Percentiles rank a stretch among this genome's conserved stretches.
These are phyloP conservation scores for Lophius piscatorius DNA, from an alignment of 2,113 vertebrate genomes.

Conservation along the genomic window DNA sequence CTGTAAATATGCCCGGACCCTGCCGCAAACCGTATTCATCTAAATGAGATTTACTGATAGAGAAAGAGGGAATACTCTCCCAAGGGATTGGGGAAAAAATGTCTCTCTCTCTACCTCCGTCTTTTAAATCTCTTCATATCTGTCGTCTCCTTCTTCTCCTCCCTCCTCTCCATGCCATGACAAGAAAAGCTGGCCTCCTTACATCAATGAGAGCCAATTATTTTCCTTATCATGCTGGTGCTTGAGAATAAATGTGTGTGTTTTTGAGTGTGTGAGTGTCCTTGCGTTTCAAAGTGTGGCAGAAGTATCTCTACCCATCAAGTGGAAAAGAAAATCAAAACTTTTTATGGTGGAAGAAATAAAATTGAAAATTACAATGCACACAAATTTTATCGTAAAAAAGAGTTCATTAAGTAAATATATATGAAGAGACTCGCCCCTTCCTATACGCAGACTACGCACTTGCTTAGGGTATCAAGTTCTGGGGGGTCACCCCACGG, in stretches of 20 bases:
- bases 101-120: slow-evolving; percentile 1
- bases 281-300: too few relatives aligned
- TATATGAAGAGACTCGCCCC: neutral
- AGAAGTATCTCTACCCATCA: neutral
- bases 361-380: neutral
- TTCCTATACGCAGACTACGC: too few relatives aligned
- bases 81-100: slow-evolving; percentile 26
- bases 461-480: too few relatives aligned
- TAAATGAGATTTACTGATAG: slow-evolving; percentile 42
- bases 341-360: neutral
- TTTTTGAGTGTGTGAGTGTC: neutral
- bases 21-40: slow-evolving; percentile 33
- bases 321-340: neutral
- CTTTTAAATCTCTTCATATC: slow-evolving; percentile 16
- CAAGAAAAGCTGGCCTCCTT: slow-evolving; percentile 15
- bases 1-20: slow-evolving; percentile 38
- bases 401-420: neutral
- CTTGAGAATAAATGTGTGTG: neutral
- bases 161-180: slow-evolving; percentile 26
- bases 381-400: neutral
- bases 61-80: slow-evolving; percentile 40
- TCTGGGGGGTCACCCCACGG: too few relatives aligned
- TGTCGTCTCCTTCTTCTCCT: slow-evolving; percentile 9
- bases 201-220: slow-evolving; percentile 15
- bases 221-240: slow-evolving; percentile 11